These are phyloP conservation scores for Prinia subflava DNA, from an alignment of 2,113 vertebrate species.

Conservation along the genomic window DNA sequence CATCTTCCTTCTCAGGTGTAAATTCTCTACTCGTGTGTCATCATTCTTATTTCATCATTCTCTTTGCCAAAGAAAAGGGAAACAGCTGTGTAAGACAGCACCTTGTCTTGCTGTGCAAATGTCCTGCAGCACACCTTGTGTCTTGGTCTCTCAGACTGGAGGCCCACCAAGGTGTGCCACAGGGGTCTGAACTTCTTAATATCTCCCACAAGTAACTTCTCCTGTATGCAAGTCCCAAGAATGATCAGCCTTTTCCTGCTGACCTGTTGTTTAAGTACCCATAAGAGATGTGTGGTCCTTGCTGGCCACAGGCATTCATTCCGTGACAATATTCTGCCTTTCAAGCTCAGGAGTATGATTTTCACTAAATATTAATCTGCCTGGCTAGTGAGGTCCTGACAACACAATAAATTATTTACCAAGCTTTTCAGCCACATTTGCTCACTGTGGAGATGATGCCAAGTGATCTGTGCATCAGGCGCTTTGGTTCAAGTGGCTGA, in stretches of 20 bases:
- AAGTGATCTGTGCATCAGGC: not conserved
- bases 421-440: not conserved
- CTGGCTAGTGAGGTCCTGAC: not conserved
- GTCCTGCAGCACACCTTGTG: not conserved
- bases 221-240: not conserved
- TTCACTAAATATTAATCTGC: not conserved
- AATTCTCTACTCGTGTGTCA: not conserved
- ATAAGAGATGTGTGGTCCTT: rapidly evolving
- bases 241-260: not conserved
- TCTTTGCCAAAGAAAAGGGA: not conserved
- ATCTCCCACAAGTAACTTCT: not conserved
- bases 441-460: not conserved
- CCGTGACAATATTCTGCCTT: not conserved
- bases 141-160: not conserved
- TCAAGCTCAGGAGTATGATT: not conserved
- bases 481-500: rapidly evolving
- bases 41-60: not conserved
- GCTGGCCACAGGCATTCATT: not conserved
- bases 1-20: not conserved
- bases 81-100: not conserved
- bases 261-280: not conserved
- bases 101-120: not conserved
- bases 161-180: not conserved
- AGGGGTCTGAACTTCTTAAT: not conserved
- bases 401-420: not conserved